Percentiles rank a stretch among this genome's conserved stretches.
Evolutionary conservation across 2,113 vertebrate genomes (phyloP).

Genomic region (Piprites chloris): DNA sequence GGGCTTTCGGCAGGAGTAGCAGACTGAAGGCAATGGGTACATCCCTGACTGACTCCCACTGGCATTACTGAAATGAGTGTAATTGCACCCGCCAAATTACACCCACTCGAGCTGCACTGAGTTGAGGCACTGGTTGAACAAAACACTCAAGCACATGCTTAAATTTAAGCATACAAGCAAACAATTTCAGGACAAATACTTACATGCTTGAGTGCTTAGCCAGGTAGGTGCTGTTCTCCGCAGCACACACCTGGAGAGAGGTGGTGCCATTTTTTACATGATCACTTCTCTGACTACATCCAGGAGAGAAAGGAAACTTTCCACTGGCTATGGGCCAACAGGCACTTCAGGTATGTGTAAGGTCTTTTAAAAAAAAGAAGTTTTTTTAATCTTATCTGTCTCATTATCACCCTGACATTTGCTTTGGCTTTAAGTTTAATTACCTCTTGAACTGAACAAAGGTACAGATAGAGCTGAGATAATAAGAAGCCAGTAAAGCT

Average conservation of each 20-base stretch:
- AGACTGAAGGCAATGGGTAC: not conserved
- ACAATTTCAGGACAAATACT: constrained; percentile 38
- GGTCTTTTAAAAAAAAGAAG: not conserved
- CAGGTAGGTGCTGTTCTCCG: constrained; percentile 30
- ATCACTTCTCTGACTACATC: constrained; percentile 7
- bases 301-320: constrained; percentile 43
- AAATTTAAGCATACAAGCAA: constrained; percentile 46
- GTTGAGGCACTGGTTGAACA: not conserved
- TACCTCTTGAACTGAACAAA: constrained; percentile 72
- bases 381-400: constrained; percentile 41
- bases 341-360: constrained; percentile 49
- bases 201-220: constrained; percentile 14
- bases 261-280: constrained; percentile 16
- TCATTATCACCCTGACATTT: constrained; percentile 77
- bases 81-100: not conserved
- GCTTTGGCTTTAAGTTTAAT: constrained; percentile 74
- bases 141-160: constrained; percentile 43
- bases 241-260: not conserved
- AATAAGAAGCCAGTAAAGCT: constrained; percentile 52
- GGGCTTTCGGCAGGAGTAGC: not conserved
- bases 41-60: not conserved
- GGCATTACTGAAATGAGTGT: constrained; percentile 41
- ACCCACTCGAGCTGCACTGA: not conserved
- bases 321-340: constrained; percentile 31
- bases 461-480: constrained; percentile 53